These are phyloP conservation scores for Phalangium opilio DNA, from an alignment of 2,888 invertebrate species.

Conservation along the genomic window DNA sequence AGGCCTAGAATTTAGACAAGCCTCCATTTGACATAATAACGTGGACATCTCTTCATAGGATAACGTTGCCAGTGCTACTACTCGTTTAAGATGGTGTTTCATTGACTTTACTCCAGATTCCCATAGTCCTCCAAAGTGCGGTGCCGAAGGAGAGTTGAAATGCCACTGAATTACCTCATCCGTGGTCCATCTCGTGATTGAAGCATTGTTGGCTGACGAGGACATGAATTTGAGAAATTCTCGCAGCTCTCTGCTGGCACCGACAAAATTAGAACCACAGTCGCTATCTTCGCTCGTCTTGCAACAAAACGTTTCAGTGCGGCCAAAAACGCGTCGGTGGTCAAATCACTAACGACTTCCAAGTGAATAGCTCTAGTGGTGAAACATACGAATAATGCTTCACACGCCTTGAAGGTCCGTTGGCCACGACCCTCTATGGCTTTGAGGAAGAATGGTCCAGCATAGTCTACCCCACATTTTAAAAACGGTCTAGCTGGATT, in stretches of 20 bases:
- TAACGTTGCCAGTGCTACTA: constrained; percentile 20
- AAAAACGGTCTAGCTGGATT: constrained; percentile 1
- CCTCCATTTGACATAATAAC: constrained; percentile 24
- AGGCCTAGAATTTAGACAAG: constrained; percentile 24
- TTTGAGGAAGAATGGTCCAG: constrained; percentile 7
- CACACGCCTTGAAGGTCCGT: constrained; percentile 6
- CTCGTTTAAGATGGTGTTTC: constrained; percentile 15
- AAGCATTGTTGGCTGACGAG: neutral
- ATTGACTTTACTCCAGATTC: constrained; percentile 15
- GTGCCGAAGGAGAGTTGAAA: constrained; percentile 18
- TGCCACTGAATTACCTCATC: constrained; percentile 18
- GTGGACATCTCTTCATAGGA: constrained; percentile 27
- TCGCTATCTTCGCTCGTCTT: constrained; percentile 10
- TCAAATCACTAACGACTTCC: constrained; percentile 14
- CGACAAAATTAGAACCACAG: constrained; percentile 19
- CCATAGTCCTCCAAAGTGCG: constrained; percentile 18
- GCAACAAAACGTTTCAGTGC: constrained; percentile 12
- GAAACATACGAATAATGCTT: constrained; percentile 13
- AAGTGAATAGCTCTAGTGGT: constrained; percentile 12
- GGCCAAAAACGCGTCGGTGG: constrained; percentile 15
- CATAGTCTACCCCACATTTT: constrained; percentile 5
- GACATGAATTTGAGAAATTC: neutral
- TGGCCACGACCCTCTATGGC: neutral
- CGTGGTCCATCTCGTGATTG: constrained; percentile 1
- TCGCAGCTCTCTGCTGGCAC: constrained; percentile 10